Evolutionary conservation across 2,888 invertebrate genomes (phyloP).

Genomic region (Pemphredon lugubris): DNA sequence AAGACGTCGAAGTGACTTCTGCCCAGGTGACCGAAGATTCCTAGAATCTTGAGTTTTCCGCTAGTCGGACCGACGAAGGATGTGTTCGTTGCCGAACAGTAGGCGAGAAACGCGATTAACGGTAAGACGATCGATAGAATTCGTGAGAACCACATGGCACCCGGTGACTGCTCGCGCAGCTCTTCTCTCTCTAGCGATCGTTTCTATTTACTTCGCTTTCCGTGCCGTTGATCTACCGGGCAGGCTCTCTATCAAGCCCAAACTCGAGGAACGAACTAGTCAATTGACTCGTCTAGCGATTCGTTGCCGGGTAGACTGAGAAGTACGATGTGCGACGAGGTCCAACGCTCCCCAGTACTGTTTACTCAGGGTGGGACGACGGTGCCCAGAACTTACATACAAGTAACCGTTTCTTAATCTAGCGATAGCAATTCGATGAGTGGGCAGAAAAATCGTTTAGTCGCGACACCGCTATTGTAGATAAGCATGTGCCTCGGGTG

Average conservation of each 20-base stretch:
- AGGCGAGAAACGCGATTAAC: background rate
- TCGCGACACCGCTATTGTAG: too few species aligned
- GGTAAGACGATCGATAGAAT: background rate
- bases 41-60: constrained; percentile 82
- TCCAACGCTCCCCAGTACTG: background rate
- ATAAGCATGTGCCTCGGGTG: too few species aligned
- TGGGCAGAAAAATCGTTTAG: background rate
- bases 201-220: background rate
- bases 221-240: too few species aligned
- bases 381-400: background rate
- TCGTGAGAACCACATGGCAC: background rate
- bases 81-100: background rate
- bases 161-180: too few species aligned
- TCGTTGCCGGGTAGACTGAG: constrained; percentile 12
- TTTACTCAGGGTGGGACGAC: background rate
- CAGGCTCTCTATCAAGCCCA: background rate
- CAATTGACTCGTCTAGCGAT: constrained; percentile 1
- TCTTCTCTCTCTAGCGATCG: background rate
- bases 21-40: constrained; percentile 86
- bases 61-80: constrained; percentile 2
- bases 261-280: background rate
- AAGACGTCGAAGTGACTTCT: constrained; percentile 88
- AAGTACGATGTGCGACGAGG: background rate
- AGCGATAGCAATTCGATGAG: background rate
- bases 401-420: background rate